A percentile compares a stretch with the other conserved stretches of the same genome.
Conservation (phyloP, 2,888 invertebrate genomes). For the Yponomeuta plumbellus region DNA sequence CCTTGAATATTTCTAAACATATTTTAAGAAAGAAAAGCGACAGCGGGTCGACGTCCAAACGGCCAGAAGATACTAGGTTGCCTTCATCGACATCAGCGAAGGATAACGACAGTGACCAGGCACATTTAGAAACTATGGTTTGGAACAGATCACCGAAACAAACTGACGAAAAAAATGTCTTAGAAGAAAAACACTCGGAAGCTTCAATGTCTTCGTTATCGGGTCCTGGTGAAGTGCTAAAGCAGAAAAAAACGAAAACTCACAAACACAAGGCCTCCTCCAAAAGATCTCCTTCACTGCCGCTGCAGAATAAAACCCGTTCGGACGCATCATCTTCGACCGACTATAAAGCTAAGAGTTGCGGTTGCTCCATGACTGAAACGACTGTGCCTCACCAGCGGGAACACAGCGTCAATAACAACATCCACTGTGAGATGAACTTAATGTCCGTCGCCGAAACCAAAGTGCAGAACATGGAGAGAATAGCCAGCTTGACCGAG, state of each 20-base stretch:
- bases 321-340: neutral
- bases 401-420: neutral
- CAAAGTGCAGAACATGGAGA: conserved; percentile 68
- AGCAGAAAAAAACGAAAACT: neutral
- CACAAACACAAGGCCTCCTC: neutral
- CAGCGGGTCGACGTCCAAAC: neutral
- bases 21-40: conserved; percentile 32
- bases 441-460: conserved; percentile 59
- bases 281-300: neutral
- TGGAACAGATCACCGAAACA: neutral
- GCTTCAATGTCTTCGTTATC: neutral
- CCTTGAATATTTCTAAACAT: conserved; percentile 58
- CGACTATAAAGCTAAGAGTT: neutral
- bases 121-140: neutral
- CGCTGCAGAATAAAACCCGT: neutral
- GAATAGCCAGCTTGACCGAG: conserved; percentile 67
- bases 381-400: neutral
- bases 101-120: conserved; percentile 23
- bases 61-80: neutral
- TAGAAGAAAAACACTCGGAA: neutral
- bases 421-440: conserved; percentile 38
- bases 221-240: neutral
- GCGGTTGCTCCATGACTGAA: neutral
- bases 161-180: neutral
- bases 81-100: conserved; percentile 32